These are phyloP conservation scores for Festucalex cinctus DNA, from an alignment of 2,113 vertebrate genomes.

Conservation along the genomic window DNA sequence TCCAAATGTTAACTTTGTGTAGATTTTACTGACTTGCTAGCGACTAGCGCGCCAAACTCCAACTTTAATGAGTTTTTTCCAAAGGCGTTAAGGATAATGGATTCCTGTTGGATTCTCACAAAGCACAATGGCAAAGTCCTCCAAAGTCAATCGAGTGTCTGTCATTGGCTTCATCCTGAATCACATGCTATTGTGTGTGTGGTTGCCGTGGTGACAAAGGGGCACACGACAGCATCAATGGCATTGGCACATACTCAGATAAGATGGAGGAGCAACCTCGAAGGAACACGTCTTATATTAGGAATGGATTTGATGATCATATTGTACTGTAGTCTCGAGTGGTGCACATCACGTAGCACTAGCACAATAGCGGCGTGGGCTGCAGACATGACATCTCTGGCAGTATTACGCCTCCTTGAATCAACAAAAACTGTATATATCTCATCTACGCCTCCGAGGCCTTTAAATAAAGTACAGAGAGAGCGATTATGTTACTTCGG, in stretches of 20 bases:
- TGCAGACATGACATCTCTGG: constrained; percentile 31
- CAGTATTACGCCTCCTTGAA: constrained; percentile 48
- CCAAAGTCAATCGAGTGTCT: constrained; percentile 25
- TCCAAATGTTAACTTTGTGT: no score
- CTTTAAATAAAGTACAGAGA: constrained; percentile 60
- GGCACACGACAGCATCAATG: constrained; percentile 32
- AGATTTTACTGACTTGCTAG: no score
- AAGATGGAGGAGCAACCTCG: constrained; percentile 27
- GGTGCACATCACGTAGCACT: background rate
- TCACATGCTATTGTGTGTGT: constrained; percentile 19
- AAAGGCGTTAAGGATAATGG: no score
- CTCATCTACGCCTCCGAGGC: constrained; percentile 49
- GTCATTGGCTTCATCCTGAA: constrained; percentile 22
- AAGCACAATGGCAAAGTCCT: constrained; percentile 21
- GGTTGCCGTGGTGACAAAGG: constrained; percentile 54
- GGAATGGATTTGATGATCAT: background rate
- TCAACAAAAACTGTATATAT: constrained; percentile 76
- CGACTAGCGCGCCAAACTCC: no score
- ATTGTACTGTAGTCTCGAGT: background rate
- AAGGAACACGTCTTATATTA: background rate
- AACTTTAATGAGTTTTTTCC: no score
- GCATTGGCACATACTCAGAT: constrained; percentile 28
- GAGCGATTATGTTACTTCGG: background rate
- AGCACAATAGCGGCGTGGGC: background rate
- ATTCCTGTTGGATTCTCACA: no score